Percentiles rank a stretch among this genome's conserved stretches.
Evolutionary conservation across 2,888 invertebrate genomes (phyloP).

Genomic region (Drosophila melanosoma): DNA sequence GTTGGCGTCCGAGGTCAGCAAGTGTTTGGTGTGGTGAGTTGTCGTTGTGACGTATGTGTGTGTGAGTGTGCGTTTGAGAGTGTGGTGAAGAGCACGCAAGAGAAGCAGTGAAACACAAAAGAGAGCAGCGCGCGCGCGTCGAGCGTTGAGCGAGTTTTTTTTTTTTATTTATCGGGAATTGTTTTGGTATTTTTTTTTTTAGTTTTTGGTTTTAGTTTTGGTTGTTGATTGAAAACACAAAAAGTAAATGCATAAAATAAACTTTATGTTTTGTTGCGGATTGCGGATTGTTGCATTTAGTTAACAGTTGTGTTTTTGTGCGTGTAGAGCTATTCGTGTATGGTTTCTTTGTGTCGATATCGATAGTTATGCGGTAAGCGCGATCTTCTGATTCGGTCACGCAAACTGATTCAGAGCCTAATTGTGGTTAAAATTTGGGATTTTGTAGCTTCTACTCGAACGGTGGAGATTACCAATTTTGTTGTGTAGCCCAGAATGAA

Average conservation of each 20-base stretch:
- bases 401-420: conserved; percentile 45
- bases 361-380: conserved; percentile 50
- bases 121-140: conserved; percentile 73
- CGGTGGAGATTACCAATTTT: conserved; percentile 39
- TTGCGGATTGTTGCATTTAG: conserved; percentile 47
- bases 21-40: conserved; percentile 48
- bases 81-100: conserved; percentile 70
- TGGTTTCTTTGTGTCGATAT: conserved; percentile 32
- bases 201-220: conserved; percentile 57
- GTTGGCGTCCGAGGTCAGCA: conserved; percentile 68
- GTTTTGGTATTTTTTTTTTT: conserved; percentile 39
- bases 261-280: conserved; percentile 63
- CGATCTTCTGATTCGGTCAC: conserved; percentile 47
- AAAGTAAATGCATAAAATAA: conserved; percentile 81
- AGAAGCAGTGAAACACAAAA: conserved; percentile 79
- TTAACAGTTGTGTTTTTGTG: conserved; percentile 42
- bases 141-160: conserved; percentile 52
- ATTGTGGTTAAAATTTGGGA: conserved; percentile 65
- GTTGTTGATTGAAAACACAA: conserved; percentile 57
- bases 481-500: conserved; percentile 53
- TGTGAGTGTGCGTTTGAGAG: conserved; percentile 34
- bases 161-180: conserved; percentile 22
- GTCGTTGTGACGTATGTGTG: conserved; percentile 40
- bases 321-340: conserved; percentile 40
- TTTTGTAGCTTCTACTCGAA: conserved; percentile 50